phyloP scores from a whole-genome alignment of 2,113 vertebrate genomes.

The Columba janthina region DNA sequence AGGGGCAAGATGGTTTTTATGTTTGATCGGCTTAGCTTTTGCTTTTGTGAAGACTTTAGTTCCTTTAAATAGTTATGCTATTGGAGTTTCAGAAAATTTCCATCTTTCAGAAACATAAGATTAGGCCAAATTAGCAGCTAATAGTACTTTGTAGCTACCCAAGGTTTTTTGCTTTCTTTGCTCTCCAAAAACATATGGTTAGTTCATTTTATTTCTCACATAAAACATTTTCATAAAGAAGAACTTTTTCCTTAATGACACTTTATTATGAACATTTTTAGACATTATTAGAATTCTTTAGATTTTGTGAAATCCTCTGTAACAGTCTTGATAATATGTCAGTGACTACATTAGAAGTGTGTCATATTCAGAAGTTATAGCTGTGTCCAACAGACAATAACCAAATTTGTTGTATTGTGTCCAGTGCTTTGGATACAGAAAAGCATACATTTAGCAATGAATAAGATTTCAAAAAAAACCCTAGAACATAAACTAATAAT shows the following conservation, averaged over 20 bases:
- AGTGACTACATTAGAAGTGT: not conserved
- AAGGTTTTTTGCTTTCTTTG: not conserved
- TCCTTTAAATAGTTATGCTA: not conserved
- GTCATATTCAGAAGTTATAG: not conserved
- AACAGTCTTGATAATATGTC: not conserved
- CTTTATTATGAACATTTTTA: not conserved
- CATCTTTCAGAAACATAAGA: not conserved
- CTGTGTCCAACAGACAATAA: not conserved
- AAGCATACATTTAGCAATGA: not conserved
- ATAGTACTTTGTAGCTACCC: not conserved
- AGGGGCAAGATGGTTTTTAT: not conserved
- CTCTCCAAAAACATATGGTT: not conserved
- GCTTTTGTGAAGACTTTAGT: not conserved
- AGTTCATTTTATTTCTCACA: not conserved
- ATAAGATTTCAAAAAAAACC: not conserved
- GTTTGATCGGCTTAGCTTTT: not conserved
- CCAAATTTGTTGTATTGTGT: not conserved
- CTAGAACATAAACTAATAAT: not conserved
- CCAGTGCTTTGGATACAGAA: not conserved
- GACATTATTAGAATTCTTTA: not conserved
- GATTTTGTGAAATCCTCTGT: not conserved
- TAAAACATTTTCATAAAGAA: not conserved
- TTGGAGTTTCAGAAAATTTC: not conserved
- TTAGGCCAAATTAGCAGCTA: not conserved
- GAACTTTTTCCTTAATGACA: not conserved